A percentile compares a stretch with the other conserved stretches of the same genome.
Conservation (phyloP, 2,797 vertebrate genomes). For the Channallabes apus region DNA sequence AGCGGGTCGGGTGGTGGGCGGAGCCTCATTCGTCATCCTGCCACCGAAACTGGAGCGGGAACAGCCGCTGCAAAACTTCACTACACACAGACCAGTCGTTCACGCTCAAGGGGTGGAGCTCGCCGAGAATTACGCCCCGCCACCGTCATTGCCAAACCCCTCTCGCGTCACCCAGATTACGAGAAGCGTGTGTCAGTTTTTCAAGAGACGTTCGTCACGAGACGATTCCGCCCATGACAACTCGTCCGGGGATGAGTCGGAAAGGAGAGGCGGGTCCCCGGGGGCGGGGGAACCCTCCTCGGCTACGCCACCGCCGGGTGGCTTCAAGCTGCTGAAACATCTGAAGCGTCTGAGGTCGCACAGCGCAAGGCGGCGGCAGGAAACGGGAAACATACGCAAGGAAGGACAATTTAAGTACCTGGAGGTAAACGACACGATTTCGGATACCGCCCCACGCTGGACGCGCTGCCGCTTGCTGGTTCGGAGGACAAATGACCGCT, state of each 20-base stretch:
- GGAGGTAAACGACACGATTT: slow-evolving; percentile 87
- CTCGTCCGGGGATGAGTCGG: slow-evolving; percentile 42
- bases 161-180: slow-evolving; percentile 80
- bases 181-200: slow-evolving; percentile 68
- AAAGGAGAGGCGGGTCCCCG: slow-evolving; percentile 63
- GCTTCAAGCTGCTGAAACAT: slow-evolving; percentile 37
- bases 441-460: slow-evolving; percentile 87
- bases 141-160: slow-evolving; percentile 67
- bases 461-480: slow-evolving; percentile 89
- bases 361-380: slow-evolving; percentile 72
- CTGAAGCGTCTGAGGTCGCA: slow-evolving; percentile 69
- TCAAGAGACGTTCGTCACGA: neutral
- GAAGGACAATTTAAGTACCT: slow-evolving; percentile 87
- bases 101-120: slow-evolving; percentile 80
- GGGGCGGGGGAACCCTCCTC: slow-evolving; percentile 46
- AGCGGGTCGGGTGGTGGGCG: slow-evolving; percentile 68
- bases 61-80: slow-evolving; percentile 64
- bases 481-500: slow-evolving; percentile 75
- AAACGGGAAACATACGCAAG: slow-evolving; percentile 76
- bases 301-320: slow-evolving; percentile 48
- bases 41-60: slow-evolving; percentile 70
- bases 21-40: slow-evolving; percentile 63
- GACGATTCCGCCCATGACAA: slow-evolving; percentile 45
- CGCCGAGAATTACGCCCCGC: slow-evolving; percentile 51
- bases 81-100: slow-evolving; percentile 46